Percentiles rank a stretch among this genome's conserved stretches.
Evolutionary conservation across 2,113 vertebrate genomes (phyloP).

Genomic region (Bungarus multicinctus): DNA sequence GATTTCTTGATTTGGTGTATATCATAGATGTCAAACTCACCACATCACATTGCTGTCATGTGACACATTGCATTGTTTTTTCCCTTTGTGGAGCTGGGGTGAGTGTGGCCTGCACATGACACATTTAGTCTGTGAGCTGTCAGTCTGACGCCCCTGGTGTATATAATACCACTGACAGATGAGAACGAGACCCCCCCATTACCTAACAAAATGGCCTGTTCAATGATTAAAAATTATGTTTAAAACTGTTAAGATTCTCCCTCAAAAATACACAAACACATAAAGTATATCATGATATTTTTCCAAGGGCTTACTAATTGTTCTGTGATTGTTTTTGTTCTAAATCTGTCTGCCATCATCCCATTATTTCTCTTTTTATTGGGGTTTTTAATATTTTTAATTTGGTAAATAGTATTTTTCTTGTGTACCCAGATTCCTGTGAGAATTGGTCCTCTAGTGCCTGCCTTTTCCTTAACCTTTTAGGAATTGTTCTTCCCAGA

Average conservation of each 20-base stretch:
- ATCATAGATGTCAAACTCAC: not conserved
- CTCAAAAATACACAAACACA: not conserved
- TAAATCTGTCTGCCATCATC: not conserved
- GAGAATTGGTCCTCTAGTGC: not conserved
- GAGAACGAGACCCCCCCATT: not conserved
- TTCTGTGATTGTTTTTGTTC: not conserved
- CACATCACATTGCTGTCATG: too few species aligned
- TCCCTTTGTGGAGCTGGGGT: too few species aligned
- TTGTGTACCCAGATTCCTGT: not conserved
- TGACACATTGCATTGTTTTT: too few species aligned
- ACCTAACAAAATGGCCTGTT: not conserved
- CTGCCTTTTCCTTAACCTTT: not conserved
- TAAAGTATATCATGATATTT: not conserved
- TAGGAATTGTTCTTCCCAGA: not conserved
- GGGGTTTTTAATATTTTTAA: not conserved
- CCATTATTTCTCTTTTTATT: not conserved
- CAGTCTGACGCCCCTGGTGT: not conserved
- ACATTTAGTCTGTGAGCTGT: accelerated
- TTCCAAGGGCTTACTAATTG: not conserved
- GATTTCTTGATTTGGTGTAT: not conserved
- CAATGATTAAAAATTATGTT: not conserved
- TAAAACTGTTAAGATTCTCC: not conserved
- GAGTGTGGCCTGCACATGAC: accelerated
- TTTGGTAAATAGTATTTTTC: not conserved
- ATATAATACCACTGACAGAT: not conserved